Percentiles rank a stretch among this genome's conserved stretches.
Evolutionary conservation across 1,140 invertebrate species (phyloP).

Genomic region (Helicoverpa zea): DNA sequence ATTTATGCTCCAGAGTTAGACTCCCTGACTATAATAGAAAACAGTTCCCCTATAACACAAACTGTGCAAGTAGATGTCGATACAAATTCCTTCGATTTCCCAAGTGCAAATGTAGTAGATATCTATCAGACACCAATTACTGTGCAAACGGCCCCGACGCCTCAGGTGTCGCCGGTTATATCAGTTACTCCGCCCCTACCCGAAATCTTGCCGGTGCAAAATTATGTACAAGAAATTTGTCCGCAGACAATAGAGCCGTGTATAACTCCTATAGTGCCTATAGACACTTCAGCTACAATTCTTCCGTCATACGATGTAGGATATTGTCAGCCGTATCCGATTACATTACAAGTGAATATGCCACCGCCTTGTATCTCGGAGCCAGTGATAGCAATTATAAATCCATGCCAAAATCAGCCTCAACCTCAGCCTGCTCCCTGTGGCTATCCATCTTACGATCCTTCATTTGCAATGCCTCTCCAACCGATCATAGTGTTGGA

Average conservation of each 20-base stretch:
- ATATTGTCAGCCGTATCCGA: constrained; percentile 37
- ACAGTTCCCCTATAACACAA: not conserved
- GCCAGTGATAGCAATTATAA: constrained; percentile 60
- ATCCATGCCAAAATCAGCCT: constrained; percentile 24
- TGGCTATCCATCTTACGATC: not conserved
- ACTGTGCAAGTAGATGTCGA: not conserved
- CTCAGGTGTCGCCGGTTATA: not conserved
- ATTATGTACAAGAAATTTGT: not conserved
- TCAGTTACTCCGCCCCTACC: not conserved
- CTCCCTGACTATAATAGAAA: not conserved
- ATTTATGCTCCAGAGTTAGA: not conserved
- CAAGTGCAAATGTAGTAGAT: not conserved
- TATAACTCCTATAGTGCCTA: not conserved
- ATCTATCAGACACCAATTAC: constrained; percentile 37
- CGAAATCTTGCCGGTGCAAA: not conserved
- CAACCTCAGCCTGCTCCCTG: constrained; percentile 31
- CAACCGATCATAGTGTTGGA: constrained; percentile 53
- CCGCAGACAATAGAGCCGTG: not conserved
- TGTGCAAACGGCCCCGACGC: not conserved
- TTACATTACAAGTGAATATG: constrained; percentile 68
- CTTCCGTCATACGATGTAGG: not conserved
- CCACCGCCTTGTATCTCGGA: constrained; percentile 53
- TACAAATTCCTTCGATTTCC: not conserved
- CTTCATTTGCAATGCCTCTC: constrained; percentile 49
- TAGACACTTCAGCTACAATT: not conserved